These are phyloP conservation scores for Sinonovacula constricta DNA, from an alignment of 1,140 invertebrate species.

Conservation along the genomic window DNA sequence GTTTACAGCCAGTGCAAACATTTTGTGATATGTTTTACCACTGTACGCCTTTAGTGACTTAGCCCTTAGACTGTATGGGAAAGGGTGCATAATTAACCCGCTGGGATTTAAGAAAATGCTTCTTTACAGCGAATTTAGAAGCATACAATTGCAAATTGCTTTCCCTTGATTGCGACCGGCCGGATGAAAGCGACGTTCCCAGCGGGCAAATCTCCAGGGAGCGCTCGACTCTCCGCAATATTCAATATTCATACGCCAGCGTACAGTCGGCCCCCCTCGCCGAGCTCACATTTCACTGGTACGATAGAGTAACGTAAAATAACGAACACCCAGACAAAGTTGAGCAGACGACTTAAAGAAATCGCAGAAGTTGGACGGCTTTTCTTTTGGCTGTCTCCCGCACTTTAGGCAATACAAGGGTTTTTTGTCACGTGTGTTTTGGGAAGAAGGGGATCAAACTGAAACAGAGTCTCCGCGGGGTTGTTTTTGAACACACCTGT, in stretches of 20 bases:
- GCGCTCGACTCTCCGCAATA: conserved; percentile 31
- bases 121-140: conserved; percentile 40
- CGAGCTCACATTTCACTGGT: conserved; percentile 37
- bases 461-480: no score
- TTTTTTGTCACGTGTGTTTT: no score
- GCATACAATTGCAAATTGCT: conserved; percentile 50
- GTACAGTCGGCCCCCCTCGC: conserved; percentile 42
- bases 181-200: conserved; percentile 45
- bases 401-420: no score
- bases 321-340: conserved; percentile 41
- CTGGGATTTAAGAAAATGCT: conserved; percentile 49
- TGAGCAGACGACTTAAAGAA: conserved; percentile 46
- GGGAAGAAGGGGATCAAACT: no score
- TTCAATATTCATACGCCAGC: conserved; percentile 50
- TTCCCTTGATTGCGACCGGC: conserved; percentile 38
- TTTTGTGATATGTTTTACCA: conserved; percentile 42
- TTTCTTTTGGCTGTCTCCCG: no score
- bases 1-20: conserved; percentile 31
- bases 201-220: conserved; percentile 25
- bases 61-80: conserved; percentile 37
- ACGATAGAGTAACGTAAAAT: conserved; percentile 45
- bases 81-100: conserved; percentile 49
- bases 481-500: no score
- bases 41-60: conserved; percentile 26
- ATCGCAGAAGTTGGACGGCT: conserved; percentile 32